Percentiles rank a stretch among this genome's conserved stretches.
These are phyloP conservation scores for Diorhabda carinulata DNA, from an alignment of 1,140 invertebrate species.

Conservation along the genomic window DNA sequence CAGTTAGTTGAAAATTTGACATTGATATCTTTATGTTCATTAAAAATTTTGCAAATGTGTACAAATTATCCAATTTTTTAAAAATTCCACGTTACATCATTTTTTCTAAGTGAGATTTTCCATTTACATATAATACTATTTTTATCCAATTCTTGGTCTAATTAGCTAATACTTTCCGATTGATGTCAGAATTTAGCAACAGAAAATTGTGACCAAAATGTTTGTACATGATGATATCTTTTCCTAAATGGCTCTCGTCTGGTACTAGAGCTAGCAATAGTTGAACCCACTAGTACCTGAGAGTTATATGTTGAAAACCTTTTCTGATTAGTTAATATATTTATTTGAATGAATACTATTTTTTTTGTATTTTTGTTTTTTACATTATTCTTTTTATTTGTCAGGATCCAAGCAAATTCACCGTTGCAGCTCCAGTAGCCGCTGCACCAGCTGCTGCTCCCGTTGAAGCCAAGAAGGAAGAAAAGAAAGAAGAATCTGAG, in stretches of 20 bases:
- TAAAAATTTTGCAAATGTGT: too few relatives aligned
- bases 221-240: conserved; percentile 32
- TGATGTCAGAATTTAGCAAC: too few relatives aligned
- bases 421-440: conserved; percentile 57
- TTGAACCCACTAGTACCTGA: conserved; percentile 48
- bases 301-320: conserved; percentile 35
- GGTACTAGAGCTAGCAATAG: conserved; percentile 51
- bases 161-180: too few relatives aligned
- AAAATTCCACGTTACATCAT: too few relatives aligned
- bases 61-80: too few relatives aligned
- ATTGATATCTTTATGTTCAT: too few relatives aligned
- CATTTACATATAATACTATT: too few relatives aligned
- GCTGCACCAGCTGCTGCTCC: conserved; percentile 58
- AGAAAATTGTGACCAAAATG: too few relatives aligned
- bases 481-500: conserved; percentile 77
- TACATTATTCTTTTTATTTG: neutral
- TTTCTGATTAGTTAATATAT: conserved; percentile 20
- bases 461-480: conserved; percentile 62
- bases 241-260: conserved; percentile 36
- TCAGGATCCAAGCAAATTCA: conserved; percentile 91
- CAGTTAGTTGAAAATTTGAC: too few relatives aligned
- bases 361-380: neutral
- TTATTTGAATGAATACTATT: too few relatives aligned
- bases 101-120: too few relatives aligned
- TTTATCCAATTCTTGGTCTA: too few relatives aligned